A percentile compares a stretch with the other conserved stretches of the same genome.
phyloP scores from a whole-genome alignment of 2,797 vertebrate genomes.

The Chelon auratus region DNA sequence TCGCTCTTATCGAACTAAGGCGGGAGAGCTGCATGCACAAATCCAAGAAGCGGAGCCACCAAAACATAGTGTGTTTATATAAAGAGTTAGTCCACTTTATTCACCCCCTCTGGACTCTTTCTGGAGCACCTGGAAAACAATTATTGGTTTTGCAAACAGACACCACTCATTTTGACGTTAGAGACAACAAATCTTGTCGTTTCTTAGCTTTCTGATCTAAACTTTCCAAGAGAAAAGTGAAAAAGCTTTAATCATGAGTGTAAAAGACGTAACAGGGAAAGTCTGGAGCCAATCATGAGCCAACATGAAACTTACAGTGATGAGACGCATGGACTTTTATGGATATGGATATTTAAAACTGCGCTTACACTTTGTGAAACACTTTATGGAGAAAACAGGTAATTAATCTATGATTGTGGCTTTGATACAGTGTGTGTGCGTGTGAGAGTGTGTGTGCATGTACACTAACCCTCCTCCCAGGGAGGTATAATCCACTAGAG shows the following conservation, averaged over 20 bases:
- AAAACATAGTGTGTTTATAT: conserved; percentile 30
- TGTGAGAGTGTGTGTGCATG: conserved; percentile 20
- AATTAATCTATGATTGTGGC: conserved; percentile 16
- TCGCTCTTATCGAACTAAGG: conserved; percentile 55
- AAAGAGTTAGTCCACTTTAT: conserved; percentile 24
- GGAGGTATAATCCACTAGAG: conserved; percentile 73
- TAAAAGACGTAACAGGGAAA: not conserved
- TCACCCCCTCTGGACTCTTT: conserved; percentile 9
- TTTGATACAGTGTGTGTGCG: conserved; percentile 31
- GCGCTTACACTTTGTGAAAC: conserved; percentile 5
- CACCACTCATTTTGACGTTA: not conserved
- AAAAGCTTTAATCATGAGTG: not conserved
- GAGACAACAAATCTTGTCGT: not conserved
- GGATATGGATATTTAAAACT: conserved; percentile 6
- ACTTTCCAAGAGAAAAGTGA: not conserved
- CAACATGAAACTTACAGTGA: not conserved
- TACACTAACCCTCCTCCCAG: conserved; percentile 52
- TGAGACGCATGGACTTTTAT: not conserved
- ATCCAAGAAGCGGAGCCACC: conserved; percentile 38
- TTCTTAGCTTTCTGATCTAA: not conserved
- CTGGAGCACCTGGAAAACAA: conserved; percentile 7
- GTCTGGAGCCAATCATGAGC: not conserved
- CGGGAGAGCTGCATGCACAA: conserved; percentile 54
- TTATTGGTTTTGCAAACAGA: conserved; percentile 9
- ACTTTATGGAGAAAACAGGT: not conserved